A percentile compares a stretch with the other conserved stretches of the same genome.
Evolutionary conservation across 2,797 vertebrate genomes (phyloP).

Genomic region (Garrulus glandarius): DNA sequence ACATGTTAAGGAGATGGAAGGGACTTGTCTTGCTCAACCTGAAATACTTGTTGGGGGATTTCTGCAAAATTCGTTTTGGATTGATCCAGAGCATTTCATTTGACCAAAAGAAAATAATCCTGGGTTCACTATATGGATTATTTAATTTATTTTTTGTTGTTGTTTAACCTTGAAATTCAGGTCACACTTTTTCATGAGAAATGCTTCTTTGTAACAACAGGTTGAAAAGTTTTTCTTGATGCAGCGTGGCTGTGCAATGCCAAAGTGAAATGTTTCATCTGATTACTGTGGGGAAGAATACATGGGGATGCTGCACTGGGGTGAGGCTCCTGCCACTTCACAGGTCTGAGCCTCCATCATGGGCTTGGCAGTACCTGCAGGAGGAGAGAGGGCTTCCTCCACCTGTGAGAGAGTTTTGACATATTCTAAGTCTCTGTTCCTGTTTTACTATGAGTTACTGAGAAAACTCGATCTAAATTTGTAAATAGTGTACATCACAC

Average conservation of each 20-base stretch:
- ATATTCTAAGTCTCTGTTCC: not conserved
- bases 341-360: not conserved
- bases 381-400: not conserved
- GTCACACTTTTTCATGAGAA: not conserved
- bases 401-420: not conserved
- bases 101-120: slow-evolving; percentile 18
- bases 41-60: not conserved
- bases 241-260: not conserved
- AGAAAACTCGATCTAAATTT: not conserved
- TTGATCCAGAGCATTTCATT: slow-evolving; percentile 50
- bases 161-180: slow-evolving; percentile 41
- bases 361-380: not conserved
- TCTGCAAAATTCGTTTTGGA: slow-evolving; percentile 44
- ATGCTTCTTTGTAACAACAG: not conserved
- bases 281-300: not conserved
- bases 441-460: not conserved
- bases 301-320: not conserved
- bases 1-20: slow-evolving; percentile 46
- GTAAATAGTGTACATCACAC: not conserved
- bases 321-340: not conserved
- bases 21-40: slow-evolving; percentile 32
- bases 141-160: not conserved
- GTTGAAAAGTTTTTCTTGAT: not conserved
- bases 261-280: not conserved
- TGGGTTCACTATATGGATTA: not conserved